Conservation (phyloP, 30 jellyfish, hydroid and myxozoan species). For the Phacellophora camtschatica region DNA sequence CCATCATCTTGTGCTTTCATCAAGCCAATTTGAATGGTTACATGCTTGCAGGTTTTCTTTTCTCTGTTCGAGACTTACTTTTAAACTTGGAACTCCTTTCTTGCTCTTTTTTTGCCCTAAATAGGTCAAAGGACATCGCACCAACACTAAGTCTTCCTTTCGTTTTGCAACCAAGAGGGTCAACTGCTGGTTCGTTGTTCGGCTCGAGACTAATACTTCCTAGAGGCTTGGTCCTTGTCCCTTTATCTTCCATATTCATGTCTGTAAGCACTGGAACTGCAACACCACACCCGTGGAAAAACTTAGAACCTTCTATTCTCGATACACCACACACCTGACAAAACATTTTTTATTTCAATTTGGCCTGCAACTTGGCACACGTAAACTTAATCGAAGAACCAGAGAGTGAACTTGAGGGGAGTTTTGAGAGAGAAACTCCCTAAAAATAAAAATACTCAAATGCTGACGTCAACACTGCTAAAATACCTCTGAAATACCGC, state of each 20-base stretch:
- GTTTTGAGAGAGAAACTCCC: neutral
- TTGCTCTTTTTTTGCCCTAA: neutral
- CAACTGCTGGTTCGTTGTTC: too few species aligned
- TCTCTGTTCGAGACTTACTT: too few species aligned
- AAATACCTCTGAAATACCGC: neutral
- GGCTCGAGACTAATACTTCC: too few species aligned
- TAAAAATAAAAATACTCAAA: neutral
- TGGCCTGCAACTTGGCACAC: neutral
- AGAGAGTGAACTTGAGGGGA: neutral
- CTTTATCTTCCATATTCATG: too few species aligned
- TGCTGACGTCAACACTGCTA: neutral
- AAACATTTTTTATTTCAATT: too few species aligned
- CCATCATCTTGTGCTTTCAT: conserved; percentile 7
- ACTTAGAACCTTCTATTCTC: neutral
- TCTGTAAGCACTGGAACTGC: too few species aligned
- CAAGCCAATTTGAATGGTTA: neutral
- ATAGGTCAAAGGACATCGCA: conserved; percentile 13
- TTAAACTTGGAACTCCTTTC: conserved; percentile 9
- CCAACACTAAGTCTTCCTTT: too few species aligned
- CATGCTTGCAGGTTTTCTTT: too few species aligned
- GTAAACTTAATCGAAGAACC: neutral
- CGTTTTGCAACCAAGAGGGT: too few species aligned
- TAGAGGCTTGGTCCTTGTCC: neutral
- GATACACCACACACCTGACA: neutral
- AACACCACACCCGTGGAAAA: conserved; percentile 4